Base-by-base conservation (phyloP, 1,140 invertebrate genomes). In the Atopsyche davidsoni region DNA sequence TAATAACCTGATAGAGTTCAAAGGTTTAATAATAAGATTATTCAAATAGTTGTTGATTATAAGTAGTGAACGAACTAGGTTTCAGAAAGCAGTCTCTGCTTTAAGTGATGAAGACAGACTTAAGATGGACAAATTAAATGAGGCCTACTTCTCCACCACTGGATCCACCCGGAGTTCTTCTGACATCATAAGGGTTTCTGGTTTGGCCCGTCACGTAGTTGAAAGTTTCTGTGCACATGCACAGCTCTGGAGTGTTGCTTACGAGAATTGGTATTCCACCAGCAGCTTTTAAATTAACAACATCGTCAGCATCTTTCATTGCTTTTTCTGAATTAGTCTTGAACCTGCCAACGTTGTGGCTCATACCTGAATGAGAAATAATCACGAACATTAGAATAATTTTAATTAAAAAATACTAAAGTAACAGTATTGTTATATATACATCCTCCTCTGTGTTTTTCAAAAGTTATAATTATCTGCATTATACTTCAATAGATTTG, bases 181-280 rank as follows among this genome's bases (percentile, higher is more conserved):
- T 79, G 31, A 77, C 73, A 64, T 96, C 83, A 62, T 95, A 94
- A 0, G 94, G 92, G 70, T 97, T 98, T 55, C 77, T 81, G 0
- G 93, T 92, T n/a, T 79, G 71, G 0, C 95, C 95, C 39, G 86
- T 89, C 0, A 94, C 76, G 43, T 83, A 84, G 71, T 97, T 98
- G 52, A 79, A 83, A 0, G 86, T 89, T 67, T 96, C 92, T 80
- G 85, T 92, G 67, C 85, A 87, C 75, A 92, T 76, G 56, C 88
- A 91, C n/a, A 93, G 69, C 65, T 97, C 92, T 3, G 92, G 91
- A 1, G 89, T 86, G 66, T 96, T 97, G 11, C 90, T 94, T 1
- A 92, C 82, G 11, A 81, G 78, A 10, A 95, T 66, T 3, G 86
- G 82, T 55, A 97, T 93, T 11, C 84, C 89, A 11, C 94, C 90